Evolutionary conservation across 2,113 vertebrate species (phyloP).

Genomic region (Lota lota): DNA sequence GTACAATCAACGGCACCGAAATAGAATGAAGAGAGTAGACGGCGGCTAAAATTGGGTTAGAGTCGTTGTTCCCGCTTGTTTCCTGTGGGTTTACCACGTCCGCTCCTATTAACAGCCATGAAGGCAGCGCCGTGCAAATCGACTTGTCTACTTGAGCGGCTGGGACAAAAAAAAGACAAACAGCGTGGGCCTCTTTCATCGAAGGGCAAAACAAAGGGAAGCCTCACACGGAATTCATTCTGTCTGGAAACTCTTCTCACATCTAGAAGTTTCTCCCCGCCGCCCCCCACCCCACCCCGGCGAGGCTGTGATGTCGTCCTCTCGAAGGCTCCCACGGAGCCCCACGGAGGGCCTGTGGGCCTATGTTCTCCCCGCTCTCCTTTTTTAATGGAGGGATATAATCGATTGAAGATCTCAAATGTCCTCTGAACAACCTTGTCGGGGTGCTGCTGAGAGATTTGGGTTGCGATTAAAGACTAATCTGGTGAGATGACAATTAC

Average conservation of each 20-base stretch:
- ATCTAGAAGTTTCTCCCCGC: neutral
- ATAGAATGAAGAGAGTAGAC: constrained; percentile 41
- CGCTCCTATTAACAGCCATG: constrained; percentile 43
- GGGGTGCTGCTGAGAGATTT: neutral
- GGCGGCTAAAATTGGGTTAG: constrained; percentile 58
- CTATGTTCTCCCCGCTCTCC: neutral
- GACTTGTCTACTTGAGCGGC: constrained; percentile 13
- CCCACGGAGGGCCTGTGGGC: too few species aligned
- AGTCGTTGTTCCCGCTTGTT: constrained; percentile 23
- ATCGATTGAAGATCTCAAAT: neutral
- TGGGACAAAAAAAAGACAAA: neutral
- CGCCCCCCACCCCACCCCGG: neutral
- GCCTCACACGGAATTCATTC: neutral
- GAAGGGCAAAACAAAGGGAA: constrained; percentile 21
- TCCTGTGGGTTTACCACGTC: constrained; percentile 38
- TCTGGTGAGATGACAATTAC: too few species aligned
- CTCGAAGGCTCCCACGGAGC: neutral
- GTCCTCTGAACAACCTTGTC: neutral
- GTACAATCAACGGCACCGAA: constrained; percentile 39
- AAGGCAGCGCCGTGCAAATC: constrained; percentile 17
- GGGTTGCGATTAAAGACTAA: too few species aligned
- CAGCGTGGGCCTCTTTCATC: neutral
- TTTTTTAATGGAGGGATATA: neutral
- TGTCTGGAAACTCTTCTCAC: constrained; percentile 23
- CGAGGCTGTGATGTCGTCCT: neutral